Evolutionary conservation across 2,888 invertebrate species (phyloP).

Genomic region (Trileptium ribeirensis): DNA sequence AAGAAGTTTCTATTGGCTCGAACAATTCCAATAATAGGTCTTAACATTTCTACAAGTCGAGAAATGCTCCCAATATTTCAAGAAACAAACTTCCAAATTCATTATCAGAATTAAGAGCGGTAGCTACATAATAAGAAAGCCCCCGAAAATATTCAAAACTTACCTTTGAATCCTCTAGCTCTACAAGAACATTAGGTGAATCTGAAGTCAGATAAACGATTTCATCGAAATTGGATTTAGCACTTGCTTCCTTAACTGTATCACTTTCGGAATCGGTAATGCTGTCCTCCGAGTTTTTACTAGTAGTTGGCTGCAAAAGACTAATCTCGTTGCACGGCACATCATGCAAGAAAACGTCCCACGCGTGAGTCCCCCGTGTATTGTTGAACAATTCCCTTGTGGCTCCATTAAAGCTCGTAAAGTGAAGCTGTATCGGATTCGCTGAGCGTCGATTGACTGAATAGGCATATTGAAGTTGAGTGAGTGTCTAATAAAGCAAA

Average conservation of each 20-base stretch:
- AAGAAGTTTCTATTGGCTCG: too few relatives aligned
- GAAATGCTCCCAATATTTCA: too few relatives aligned
- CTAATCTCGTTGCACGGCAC: constrained; percentile 27
- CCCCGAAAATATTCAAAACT: too few relatives aligned
- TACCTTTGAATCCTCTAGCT: constrained; percentile 45
- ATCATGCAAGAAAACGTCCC: constrained; percentile 8
- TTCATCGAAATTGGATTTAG: constrained; percentile 61
- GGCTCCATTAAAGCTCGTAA: constrained; percentile 17
- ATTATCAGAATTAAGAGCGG: too few relatives aligned
- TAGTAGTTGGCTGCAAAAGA: neutral
- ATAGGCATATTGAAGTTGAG: constrained; percentile 23
- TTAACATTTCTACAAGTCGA: too few relatives aligned
- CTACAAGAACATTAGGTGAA: constrained; percentile 72
- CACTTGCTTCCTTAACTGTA: neutral
- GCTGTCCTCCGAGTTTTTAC: too few relatives aligned
- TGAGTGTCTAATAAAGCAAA: constrained; percentile 4
- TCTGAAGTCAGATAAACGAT: constrained; percentile 87
- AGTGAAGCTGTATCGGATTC: constrained; percentile 17
- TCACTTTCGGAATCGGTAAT: too few relatives aligned
- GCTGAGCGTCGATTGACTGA: constrained; percentile 23
- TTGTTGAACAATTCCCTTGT: neutral
- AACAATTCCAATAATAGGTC: too few relatives aligned
- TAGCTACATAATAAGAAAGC: too few relatives aligned
- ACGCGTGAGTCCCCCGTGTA: neutral
- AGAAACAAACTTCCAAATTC: too few relatives aligned